Base-by-base conservation (phyloP, 2,888 invertebrate species). In the Elmis aenea region DNA sequence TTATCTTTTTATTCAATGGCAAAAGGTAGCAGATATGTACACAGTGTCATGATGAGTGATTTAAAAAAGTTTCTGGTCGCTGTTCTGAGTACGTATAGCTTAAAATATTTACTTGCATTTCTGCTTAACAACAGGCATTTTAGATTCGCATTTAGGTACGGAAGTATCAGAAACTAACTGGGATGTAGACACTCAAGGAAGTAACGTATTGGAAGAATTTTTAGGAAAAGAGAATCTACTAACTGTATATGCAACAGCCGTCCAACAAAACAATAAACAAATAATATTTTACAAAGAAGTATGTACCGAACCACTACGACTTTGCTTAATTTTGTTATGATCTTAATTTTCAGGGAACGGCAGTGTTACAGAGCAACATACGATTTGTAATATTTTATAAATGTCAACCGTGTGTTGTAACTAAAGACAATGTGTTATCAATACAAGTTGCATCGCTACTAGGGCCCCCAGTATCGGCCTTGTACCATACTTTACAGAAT, bases 401-500 rank as follows among this genome's bases (percentile, higher is more conserved):
- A 67, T 67, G 67, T 4, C 64, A 66, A 37, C 75, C 77, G n/a
- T 69, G 69, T 10, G 66, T 71, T 5, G 70, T 81, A 26, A 75
- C 75, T 6, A 70, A 73, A 5, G 75, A 77, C 25, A 80, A 80
- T 57, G 62, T 79, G 29, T 68, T 74, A 41, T 64, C 64, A 12
- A 64, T 82, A 23, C 73, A 76, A 52, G 72, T 81, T 3, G 74
- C 77, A 2, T 75, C 79, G 1, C 68, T 81, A 61, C 57, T 71
- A 23, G 78, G 76, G 49, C 74, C 79, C 13, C 76, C 80, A 6
- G 64, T 76, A 14, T 68, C 71, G 30, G 70, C 77, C 2, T 66
- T 82, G 10, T 80, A 79, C 56, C 75, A 79, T 58, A 67, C 74
- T 18, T 65, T 83, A 15, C 75, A 76, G 50, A 76, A 77, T 55